Evolutionary conservation across 2,888 invertebrate species (phyloP).

Genomic region (Margaritifera margaritifera): DNA sequence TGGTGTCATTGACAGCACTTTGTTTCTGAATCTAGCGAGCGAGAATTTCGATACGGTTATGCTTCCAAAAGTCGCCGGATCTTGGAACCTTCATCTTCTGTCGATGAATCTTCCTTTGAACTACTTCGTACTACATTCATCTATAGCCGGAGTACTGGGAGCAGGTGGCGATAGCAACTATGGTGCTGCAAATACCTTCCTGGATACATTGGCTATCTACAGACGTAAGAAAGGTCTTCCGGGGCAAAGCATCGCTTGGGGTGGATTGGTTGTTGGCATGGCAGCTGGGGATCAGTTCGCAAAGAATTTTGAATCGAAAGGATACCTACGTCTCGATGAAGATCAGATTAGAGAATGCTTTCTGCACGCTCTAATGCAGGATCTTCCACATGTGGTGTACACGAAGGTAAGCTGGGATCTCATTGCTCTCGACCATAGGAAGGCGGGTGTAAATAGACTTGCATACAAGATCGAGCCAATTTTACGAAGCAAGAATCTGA

Average conservation of each 20-base stretch:
- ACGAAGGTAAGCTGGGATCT: slow-evolving; percentile 39
- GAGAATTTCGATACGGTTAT: slow-evolving; percentile 35
- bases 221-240: slow-evolving; percentile 38
- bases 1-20: slow-evolving; percentile 41
- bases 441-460: too few relatives aligned
- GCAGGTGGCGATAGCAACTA: slow-evolving; percentile 56
- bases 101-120: slow-evolving; percentile 41
- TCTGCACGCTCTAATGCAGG: slow-evolving; percentile 32
- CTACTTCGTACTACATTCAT: slow-evolving; percentile 58
- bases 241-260: slow-evolving; percentile 60
- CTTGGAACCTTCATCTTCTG: slow-evolving; percentile 51
- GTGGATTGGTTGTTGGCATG: slow-evolving; percentile 53
- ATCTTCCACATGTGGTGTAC: slow-evolving; percentile 31
- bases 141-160: slow-evolving; percentile 53
- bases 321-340: slow-evolving; percentile 13
- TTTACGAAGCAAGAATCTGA: too few relatives aligned
- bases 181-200: slow-evolving; percentile 57
- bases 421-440: slow-evolving; percentile 12
- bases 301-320: slow-evolving; percentile 14
- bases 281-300: slow-evolving; percentile 24
- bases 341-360: slow-evolving; percentile 29
- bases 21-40: slow-evolving; percentile 31
- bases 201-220: slow-evolving; percentile 54
- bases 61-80: slow-evolving; percentile 54
- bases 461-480: too few relatives aligned